A percentile compares a stretch with the other conserved stretches of the same genome.
phyloP scores from a whole-genome alignment of 2,797 vertebrate species.

The Xerus rutilus region DNA sequence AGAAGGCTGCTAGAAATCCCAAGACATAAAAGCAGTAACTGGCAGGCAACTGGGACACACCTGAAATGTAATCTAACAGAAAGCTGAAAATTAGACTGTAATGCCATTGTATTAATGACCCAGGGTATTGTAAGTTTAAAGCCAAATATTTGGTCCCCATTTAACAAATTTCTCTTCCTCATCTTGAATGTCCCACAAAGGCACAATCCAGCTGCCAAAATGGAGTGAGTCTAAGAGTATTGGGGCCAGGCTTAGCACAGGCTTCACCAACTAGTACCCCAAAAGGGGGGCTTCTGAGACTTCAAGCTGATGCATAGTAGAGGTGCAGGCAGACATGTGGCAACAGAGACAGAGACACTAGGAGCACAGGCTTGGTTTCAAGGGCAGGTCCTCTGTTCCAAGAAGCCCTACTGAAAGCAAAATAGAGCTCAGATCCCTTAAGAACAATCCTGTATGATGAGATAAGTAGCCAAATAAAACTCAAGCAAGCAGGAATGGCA shows the following conservation, averaged over 20 bases:
- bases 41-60: slow-evolving; percentile 24
- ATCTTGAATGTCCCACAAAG: neutral
- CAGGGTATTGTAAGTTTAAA: neutral
- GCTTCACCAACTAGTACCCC: neutral
- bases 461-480: slow-evolving; percentile 14
- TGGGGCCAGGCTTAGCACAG: neutral
- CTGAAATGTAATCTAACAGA: slow-evolving; percentile 46
- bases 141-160: slow-evolving; percentile 11
- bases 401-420: slow-evolving; percentile 14
- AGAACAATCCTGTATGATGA: neutral
- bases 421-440: neutral
- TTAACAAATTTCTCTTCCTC: slow-evolving; percentile 20
- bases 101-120: slow-evolving; percentile 23
- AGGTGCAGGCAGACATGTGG: neutral
- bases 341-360: neutral
- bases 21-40: slow-evolving; percentile 56
- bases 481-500: neutral
- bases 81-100: slow-evolving; percentile 42
- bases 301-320: neutral
- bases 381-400: neutral
- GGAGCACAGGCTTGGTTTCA: neutral
- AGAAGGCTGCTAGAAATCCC: slow-evolving; percentile 61
- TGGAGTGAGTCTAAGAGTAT: neutral
- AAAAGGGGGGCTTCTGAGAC: neutral
- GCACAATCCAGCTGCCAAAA: neutral